Evolutionary conservation across 2,797 vertebrate genomes (phyloP).

Genomic region (Delichon dasypus): DNA sequence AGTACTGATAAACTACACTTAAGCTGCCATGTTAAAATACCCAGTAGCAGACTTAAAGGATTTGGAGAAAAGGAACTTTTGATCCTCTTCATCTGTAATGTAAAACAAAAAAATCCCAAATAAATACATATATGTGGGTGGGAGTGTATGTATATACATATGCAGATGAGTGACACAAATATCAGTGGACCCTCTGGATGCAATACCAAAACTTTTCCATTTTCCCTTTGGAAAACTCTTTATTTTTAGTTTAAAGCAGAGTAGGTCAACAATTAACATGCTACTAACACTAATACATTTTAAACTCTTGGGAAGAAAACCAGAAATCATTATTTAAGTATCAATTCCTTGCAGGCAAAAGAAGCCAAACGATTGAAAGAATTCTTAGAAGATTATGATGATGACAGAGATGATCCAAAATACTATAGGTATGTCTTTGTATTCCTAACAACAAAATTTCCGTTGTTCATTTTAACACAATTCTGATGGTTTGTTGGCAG

Average conservation of each 20-base stretch:
- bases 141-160: rapidly evolving
- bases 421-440: conserved; percentile 87
- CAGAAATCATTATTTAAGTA: not conserved
- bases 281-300: not conserved
- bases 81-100: not conserved
- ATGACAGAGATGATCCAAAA: conserved; percentile 97
- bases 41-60: not conserved
- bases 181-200: not conserved
- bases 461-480: not conserved
- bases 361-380: conserved; percentile 97
- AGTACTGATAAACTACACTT: not conserved
- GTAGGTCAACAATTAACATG: not conserved
- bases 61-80: not conserved
- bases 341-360: conserved; percentile 83
- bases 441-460: not conserved
- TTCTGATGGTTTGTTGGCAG: not conserved
- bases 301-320: not conserved
- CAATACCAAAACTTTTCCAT: not conserved
- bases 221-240: not conserved
- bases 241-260: not conserved
- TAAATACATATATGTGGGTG: rapidly evolving
- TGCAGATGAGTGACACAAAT: not conserved
- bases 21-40: not conserved
- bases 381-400: conserved; percentile 98
- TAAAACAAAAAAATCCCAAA: not conserved